These are phyloP conservation scores for Felis chaus DNA, from an alignment of 2,113 vertebrate genomes.

Conservation along the genomic window DNA sequence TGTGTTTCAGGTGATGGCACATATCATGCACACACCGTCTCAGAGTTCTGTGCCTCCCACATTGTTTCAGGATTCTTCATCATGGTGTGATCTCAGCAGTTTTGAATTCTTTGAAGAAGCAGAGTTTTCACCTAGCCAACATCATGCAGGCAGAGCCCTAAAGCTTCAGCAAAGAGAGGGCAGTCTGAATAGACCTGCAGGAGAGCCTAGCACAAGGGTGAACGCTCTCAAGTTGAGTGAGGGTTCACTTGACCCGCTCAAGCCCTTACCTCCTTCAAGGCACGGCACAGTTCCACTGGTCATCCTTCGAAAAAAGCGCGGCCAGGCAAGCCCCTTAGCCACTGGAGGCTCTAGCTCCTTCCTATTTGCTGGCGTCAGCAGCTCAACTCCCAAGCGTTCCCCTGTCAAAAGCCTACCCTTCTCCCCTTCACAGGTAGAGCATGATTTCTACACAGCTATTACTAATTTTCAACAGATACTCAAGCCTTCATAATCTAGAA, in stretches of 20 bases:
- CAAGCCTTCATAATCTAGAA: slow-evolving; percentile 88
- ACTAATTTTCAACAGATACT: slow-evolving; percentile 88
- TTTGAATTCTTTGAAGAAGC: slow-evolving; percentile 88
- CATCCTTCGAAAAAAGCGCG: slow-evolving; percentile 86
- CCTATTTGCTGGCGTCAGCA: slow-evolving; percentile 87
- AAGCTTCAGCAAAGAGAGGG: slow-evolving; percentile 85
- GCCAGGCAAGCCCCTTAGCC: slow-evolving; percentile 83
- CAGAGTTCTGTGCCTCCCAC: slow-evolving; percentile 88
- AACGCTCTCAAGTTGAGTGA: slow-evolving; percentile 83
- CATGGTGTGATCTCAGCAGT: slow-evolving; percentile 89
- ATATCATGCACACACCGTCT: slow-evolving; percentile 76
- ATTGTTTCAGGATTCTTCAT: slow-evolving; percentile 93
- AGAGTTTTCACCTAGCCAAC: slow-evolving; percentile 85
- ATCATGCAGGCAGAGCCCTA: slow-evolving; percentile 82
- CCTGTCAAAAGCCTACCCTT: slow-evolving; percentile 93
- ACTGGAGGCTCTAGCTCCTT: slow-evolving; percentile 83
- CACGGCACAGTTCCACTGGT: slow-evolving; percentile 83
- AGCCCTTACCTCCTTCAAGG: slow-evolving; percentile 83
- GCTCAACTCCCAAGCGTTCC: slow-evolving; percentile 89
- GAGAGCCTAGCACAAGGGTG: slow-evolving; percentile 82
- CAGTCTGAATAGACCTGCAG: slow-evolving; percentile 80
- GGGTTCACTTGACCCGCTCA: slow-evolving; percentile 81
- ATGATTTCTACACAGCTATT: slow-evolving; percentile 86
- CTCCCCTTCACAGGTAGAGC: slow-evolving; percentile 96
- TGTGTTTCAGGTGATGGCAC: slow-evolving; percentile 82